These are phyloP conservation scores for Dolichoris vasculosae DNA, from an alignment of 1,140 invertebrate species.

Conservation along the genomic window DNA sequence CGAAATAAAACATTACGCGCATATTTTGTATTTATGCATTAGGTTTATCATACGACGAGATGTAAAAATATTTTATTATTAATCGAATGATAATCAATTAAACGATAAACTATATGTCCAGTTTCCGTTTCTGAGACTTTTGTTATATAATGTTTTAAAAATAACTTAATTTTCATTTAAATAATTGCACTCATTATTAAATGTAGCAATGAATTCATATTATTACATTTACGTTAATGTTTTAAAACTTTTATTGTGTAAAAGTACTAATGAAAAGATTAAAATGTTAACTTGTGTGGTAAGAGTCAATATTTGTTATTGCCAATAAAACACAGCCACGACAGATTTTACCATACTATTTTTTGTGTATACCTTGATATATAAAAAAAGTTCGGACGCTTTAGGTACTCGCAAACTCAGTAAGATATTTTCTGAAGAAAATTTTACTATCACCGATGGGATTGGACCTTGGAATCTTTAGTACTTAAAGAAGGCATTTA, in stretches of 20 bases:
- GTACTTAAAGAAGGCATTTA: slow-evolving; percentile 9
- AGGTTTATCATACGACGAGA: neutral
- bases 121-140: neutral
- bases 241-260: neutral
- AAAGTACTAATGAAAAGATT: neutral
- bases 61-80: neutral
- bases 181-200: neutral
- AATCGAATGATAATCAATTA: neutral
- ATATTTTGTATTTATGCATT: too few relatives aligned
- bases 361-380: neutral
- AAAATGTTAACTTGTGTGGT: neutral
- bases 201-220: neutral
- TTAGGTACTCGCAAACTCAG: neutral
- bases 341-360: neutral
- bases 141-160: neutral
- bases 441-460: neutral
- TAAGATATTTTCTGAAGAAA: slow-evolving; percentile 10
- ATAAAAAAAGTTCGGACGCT: neutral
- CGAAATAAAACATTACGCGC: too few relatives aligned
- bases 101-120: neutral
- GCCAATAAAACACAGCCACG: neutral
- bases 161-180: neutral
- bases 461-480: neutral
- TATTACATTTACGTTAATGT: too few relatives aligned
- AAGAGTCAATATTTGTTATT: neutral